Base-by-base conservation (phyloP, 2,888 invertebrate species). In the Andrena praecox region DNA sequence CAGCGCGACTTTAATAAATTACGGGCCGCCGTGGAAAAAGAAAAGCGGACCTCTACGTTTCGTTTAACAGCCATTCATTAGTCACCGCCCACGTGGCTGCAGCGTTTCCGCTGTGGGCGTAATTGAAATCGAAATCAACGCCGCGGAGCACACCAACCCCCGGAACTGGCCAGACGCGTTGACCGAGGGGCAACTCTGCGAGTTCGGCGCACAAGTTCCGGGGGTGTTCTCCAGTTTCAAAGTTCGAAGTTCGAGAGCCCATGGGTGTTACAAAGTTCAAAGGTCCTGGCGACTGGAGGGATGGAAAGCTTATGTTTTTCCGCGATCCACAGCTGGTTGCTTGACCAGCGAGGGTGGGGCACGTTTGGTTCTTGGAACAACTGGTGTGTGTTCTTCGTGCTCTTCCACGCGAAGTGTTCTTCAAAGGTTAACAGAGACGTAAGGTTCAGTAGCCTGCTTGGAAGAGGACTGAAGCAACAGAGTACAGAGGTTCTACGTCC, bases 1-100 rank as follows among this genome's bases (percentile, higher is more conserved):
- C 33, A 54, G 35, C 24, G 54, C 33, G 68, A 56, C 3, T 35
- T 68, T 20, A 52, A 56, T 33, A 33, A 68, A 68, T 54, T 68
- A 56, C 35, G 16, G 4, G 10, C 7, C 20, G 31, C 67, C 16
- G 42, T 42, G 12, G 42, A 42, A 42, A 42, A 42, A 42, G 16
- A 67, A 67, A 67, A 67, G 52, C n/a, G 5, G 0, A 10, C 10
- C 10, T 16, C 5, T 62, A 8, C 33, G n/a, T 31, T 62, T 1
- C 33, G 20, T 62, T 62, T 52, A 52, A n/a, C 52, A 16, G 12
- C 31, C 27, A 33, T 27, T 52, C 31, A 48, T 67, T 67, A n/a
- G 52, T 27, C 31, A 20, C 16, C 20, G n/a, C 33, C 62, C 62
- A 62, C 33, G 62, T 10, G 6, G 8, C 2, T 20, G 52, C 52